These are phyloP conservation scores for Pogonus chalceus DNA, from an alignment of 1,140 invertebrate genomes.

Conservation along the genomic window DNA sequence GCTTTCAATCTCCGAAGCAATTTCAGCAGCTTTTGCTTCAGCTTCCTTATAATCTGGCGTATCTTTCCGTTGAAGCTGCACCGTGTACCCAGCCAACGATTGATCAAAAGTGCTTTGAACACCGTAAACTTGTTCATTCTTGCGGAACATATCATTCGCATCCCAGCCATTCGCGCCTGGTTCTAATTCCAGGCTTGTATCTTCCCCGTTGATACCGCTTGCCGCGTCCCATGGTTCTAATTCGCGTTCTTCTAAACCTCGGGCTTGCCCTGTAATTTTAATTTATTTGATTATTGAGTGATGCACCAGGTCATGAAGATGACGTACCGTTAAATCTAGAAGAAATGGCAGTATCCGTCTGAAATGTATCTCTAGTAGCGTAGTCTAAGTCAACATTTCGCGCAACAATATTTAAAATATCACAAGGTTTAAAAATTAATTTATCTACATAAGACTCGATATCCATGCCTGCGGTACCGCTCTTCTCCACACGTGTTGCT, in stretches of 20 bases:
- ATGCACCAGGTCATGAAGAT: no score
- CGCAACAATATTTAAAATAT: conserved; percentile 69
- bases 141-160: conserved; percentile 87
- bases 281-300: background rate
- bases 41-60: conserved; percentile 75
- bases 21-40: conserved; percentile 74
- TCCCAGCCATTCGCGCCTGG: conserved; percentile 83
- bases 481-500: conserved; percentile 65
- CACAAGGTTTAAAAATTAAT: conserved; percentile 73
- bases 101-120: conserved; percentile 73
- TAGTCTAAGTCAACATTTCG: conserved; percentile 79
- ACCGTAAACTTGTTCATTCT: conserved; percentile 83
- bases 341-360: conserved; percentile 60
- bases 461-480: conserved; percentile 38
- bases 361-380: conserved; percentile 73
- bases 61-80: conserved; percentile 71
- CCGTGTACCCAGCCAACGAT: conserved; percentile 76
- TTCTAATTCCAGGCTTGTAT: conserved; percentile 50
- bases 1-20: conserved; percentile 83
- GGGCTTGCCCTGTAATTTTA: background rate
- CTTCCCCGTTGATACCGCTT: conserved; percentile 49
- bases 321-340: conserved; percentile 52
- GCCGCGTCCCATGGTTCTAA: conserved; percentile 81
- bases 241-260: conserved; percentile 57
- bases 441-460: conserved; percentile 65